A percentile compares a stretch with the other conserved stretches of the same genome.
Conservation (phyloP, 64 coral and sea anemone species). For the Dendronephthya gigantea region DNA sequence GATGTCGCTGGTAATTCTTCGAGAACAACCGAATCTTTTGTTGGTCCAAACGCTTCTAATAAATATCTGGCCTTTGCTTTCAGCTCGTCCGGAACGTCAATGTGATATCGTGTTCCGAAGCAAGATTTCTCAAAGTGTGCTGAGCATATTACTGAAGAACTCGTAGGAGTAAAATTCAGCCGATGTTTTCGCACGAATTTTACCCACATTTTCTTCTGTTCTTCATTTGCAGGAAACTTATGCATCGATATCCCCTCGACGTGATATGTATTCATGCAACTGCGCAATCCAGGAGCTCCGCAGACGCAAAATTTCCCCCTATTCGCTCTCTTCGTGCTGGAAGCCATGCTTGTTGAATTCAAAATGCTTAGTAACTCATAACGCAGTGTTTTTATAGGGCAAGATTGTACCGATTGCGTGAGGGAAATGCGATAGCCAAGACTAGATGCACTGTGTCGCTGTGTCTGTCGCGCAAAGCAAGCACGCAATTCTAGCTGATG, state of each 20-base stretch:
- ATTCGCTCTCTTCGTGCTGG: conserved; percentile 24
- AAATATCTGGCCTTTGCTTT: conserved; percentile 33
- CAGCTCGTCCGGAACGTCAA: conserved; percentile 14
- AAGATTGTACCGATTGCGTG: no score
- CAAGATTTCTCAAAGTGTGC: conserved; percentile 9
- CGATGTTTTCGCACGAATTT: conserved; percentile 49
- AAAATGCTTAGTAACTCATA: no score
- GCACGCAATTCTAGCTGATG: no score
- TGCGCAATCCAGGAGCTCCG: conserved; percentile 37
- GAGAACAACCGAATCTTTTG: conserved; percentile 25
- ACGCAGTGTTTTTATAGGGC: no score
- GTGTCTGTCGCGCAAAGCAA: no score
- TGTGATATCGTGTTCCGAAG: background rate
- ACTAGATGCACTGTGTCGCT: no score
- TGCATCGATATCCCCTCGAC: conserved; percentile 20
- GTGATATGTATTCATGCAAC: conserved; percentile 37
- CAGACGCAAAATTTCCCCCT: conserved; percentile 56
- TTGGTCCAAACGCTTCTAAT: conserved; percentile 32
- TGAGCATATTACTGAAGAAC: conserved; percentile 39
- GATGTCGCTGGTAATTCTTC: conserved; percentile 31
- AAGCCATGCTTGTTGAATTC: background rate
- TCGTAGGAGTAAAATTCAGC: conserved; percentile 42
- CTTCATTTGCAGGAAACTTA: conserved; percentile 32
- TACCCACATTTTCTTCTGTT: no score
- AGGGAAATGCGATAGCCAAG: no score